These are phyloP conservation scores for Lasius platythorax DNA, from an alignment of 2,888 invertebrate species.

Conservation along the genomic window DNA sequence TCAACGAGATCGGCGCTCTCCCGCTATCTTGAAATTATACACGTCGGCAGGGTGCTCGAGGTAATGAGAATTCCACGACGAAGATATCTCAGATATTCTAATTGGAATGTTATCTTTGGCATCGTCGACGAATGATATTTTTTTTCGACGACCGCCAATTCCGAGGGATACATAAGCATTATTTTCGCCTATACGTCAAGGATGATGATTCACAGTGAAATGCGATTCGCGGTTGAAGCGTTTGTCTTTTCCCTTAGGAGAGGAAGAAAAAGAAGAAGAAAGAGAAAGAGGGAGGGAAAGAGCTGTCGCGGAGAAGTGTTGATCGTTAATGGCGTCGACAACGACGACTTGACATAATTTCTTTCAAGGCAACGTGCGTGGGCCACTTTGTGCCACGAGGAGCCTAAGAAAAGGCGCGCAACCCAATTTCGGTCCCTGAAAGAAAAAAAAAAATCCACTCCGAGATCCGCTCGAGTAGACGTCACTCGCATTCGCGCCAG, in stretches of 20 bases:
- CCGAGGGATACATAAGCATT: constrained; percentile 12
- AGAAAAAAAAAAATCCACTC: constrained; percentile 48
- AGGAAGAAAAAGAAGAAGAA: neutral
- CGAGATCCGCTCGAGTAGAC: constrained; percentile 53
- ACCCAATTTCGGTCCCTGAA: constrained; percentile 61
- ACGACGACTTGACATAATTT: constrained; percentile 54
- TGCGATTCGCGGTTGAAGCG: neutral
- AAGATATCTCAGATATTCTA: constrained; percentile 59
- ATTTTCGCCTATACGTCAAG: constrained; percentile 41
- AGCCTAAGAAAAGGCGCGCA: constrained; percentile 61
- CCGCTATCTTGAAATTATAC: constrained; percentile 35
- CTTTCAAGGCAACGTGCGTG: constrained; percentile 12
- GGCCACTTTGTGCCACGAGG: constrained; percentile 27
- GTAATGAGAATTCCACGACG: constrained; percentile 50
- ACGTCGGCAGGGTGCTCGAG: constrained; percentile 27
- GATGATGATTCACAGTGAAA: neutral
- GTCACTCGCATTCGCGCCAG: constrained; percentile 66
- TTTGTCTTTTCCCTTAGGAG: neutral
- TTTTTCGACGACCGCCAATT: neutral
- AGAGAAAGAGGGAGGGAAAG: neutral
- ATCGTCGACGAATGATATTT: neutral
- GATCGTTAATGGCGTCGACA: constrained; percentile 35
- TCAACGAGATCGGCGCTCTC: constrained; percentile 45
- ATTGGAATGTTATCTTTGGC: constrained; percentile 59
- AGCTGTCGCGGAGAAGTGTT: constrained; percentile 7